Evolutionary conservation across 1,140 invertebrate species (phyloP).

Genomic region (Diuraphis noxia): DNA sequence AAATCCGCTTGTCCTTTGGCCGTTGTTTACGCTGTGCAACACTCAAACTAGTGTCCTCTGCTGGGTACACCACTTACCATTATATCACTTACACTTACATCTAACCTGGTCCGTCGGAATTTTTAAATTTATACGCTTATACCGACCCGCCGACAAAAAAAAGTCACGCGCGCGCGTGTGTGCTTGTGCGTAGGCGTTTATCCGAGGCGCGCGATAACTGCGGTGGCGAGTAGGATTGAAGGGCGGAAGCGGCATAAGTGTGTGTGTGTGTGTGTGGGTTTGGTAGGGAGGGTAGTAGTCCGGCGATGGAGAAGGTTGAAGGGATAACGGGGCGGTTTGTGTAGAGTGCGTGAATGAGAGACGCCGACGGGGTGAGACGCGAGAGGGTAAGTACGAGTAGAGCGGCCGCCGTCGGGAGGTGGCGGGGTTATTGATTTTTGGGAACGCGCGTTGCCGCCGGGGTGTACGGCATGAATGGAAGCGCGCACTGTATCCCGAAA

Average conservation of each 20-base stretch:
- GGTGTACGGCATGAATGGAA: constrained; percentile 32
- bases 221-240: background rate
- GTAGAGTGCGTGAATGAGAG: constrained; percentile 20
- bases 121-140: background rate
- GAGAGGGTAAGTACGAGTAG: background rate
- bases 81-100: no score
- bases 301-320: background rate
- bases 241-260: background rate
- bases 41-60: no score
- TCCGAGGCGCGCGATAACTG: background rate
- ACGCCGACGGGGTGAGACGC: background rate
- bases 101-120: background rate
- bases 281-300: background rate
- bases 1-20: background rate
- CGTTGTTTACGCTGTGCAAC: background rate
- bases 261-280: background rate
- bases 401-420: background rate
- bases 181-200: background rate
- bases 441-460: background rate
- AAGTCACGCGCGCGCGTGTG: background rate
- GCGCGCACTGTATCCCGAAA: constrained; percentile 17
- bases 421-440: constrained; percentile 36
- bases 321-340: background rate
- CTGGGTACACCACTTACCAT: no score
- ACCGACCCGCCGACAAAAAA: background rate